These are phyloP conservation scores for Harpegnathos saltator DNA, from an alignment of 1,140 invertebrate genomes.

Conservation along the genomic window DNA sequence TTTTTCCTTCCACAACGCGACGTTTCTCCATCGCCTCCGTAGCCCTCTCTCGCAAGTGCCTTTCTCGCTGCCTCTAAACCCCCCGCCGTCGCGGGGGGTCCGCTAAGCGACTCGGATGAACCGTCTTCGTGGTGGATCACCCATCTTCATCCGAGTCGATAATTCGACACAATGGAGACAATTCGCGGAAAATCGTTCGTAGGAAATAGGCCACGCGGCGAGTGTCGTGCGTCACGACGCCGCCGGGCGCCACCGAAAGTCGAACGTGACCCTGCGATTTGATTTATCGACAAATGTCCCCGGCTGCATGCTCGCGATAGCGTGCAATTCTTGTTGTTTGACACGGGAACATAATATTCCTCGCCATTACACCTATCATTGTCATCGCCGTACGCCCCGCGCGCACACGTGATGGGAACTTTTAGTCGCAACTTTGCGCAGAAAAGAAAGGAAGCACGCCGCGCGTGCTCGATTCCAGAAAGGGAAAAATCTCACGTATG, in stretches of 20 bases:
- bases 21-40: too few species aligned
- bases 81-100: neutral
- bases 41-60: too few species aligned
- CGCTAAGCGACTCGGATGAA: neutral
- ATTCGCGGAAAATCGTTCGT: constrained; percentile 80
- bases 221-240: constrained; percentile 54
- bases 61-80: neutral
- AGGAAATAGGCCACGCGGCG: constrained; percentile 75
- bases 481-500: neutral
- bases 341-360: constrained; percentile 9
- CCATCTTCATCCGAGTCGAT: constrained; percentile 75
- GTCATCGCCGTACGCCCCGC: constrained; percentile 1
- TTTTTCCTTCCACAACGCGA: too few species aligned
- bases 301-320: constrained; percentile 26
- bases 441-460: neutral
- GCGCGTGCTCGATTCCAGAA: neutral
- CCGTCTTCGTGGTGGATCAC: constrained; percentile 48
- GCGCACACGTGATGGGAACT: constrained; percentile 20
- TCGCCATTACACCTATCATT: neutral
- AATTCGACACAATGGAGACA: constrained; percentile 80
- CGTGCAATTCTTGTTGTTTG: constrained; percentile 45
- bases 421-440: neutral
- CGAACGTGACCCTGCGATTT: constrained; percentile 42
- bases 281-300: constrained; percentile 51
- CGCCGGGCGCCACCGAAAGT: constrained; percentile 32